These are phyloP conservation scores for Venturia canescens DNA, from an alignment of 1,140 invertebrate species.

Conservation along the genomic window DNA sequence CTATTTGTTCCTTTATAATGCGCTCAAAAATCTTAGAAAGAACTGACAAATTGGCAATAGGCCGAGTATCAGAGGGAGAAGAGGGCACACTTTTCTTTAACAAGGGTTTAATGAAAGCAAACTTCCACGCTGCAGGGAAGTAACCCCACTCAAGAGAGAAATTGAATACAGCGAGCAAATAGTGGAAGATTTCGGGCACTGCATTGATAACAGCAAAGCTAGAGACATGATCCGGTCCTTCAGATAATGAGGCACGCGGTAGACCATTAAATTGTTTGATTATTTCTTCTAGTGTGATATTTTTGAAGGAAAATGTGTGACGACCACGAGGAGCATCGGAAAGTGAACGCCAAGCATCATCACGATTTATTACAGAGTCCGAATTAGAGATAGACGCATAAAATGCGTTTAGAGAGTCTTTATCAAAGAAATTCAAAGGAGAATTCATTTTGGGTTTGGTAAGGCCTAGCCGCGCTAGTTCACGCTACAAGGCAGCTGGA, in stretches of 20 bases:
- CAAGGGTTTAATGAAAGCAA: not conserved
- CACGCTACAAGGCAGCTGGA: not conserved
- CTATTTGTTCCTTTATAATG: not conserved
- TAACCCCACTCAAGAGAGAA: not conserved
- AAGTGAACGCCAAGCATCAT: not conserved
- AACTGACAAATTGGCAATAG: constrained; percentile 18
- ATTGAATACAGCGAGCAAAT: not conserved
- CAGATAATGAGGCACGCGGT: no score
- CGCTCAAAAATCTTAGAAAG: constrained; percentile 42
- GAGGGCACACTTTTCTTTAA: not conserved
- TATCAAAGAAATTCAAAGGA: constrained; percentile 22
- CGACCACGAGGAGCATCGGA: no score
- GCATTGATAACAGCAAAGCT: no score
- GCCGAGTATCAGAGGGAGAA: constrained; percentile 13
- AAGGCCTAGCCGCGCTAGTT: constrained; percentile 7
- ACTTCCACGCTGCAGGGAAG: not conserved
- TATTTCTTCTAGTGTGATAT: no score
- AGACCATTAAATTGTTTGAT: no score
- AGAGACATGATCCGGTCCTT: no score
- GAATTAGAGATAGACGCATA: not conserved
- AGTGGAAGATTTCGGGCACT: no score
- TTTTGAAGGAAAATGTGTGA: no score
- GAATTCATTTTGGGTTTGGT: not conserved
- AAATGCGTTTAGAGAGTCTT: no score
- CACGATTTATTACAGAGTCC: not conserved